Percentiles rank a stretch among this genome's conserved stretches.
Evolutionary conservation across 2,888 invertebrate genomes (phyloP).

Genomic region (Andrena camellia): DNA sequence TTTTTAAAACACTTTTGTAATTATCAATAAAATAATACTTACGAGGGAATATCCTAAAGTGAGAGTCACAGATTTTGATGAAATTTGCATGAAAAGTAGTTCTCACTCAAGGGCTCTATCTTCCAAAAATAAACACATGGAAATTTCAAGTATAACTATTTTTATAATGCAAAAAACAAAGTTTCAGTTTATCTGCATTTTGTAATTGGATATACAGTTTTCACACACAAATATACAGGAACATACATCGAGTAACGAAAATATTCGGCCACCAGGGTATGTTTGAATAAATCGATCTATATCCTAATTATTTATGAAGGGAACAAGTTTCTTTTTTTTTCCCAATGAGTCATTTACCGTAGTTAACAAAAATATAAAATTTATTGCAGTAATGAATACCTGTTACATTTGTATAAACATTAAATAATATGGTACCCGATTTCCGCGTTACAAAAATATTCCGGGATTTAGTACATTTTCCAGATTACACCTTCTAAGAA

Average conservation of each 20-base stretch:
- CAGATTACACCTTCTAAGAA: no score
- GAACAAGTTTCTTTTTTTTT: neutral
- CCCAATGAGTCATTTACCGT: neutral
- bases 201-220: no score
- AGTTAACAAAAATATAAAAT: neutral
- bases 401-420: neutral
- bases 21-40: no score
- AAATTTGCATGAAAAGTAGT: no score
- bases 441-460: neutral
- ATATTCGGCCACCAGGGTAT: neutral
- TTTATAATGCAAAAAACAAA: no score
- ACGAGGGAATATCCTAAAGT: no score
- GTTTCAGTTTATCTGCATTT: no score
- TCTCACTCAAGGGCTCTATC: no score
- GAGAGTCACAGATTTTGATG: no score
- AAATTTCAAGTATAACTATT: no score
- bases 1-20: neutral
- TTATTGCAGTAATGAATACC: neutral
- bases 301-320: neutral
- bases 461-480: neutral
- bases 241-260: neutral
- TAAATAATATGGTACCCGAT: neutral
- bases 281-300: neutral
- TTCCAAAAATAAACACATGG: no score
- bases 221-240: no score